A percentile compares a stretch with the other conserved stretches of the same genome.
Conservation (phyloP, 2,888 invertebrate genomes). For the Sarcophaga caerulescens region DNA sequence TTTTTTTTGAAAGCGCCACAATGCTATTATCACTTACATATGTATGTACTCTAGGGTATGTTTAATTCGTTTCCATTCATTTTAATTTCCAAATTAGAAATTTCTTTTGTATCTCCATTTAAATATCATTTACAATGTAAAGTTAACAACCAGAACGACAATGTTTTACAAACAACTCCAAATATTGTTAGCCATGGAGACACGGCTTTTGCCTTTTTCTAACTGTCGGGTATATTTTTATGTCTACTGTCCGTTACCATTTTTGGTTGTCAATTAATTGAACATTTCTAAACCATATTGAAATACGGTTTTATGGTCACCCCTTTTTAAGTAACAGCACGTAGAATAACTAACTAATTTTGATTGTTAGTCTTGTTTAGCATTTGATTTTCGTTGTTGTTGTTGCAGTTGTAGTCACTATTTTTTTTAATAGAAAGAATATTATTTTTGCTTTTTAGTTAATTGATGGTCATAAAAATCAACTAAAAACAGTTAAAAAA, state of each 20-base stretch:
- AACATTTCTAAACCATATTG: slow-evolving; percentile 33
- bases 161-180: neutral
- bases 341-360: neutral
- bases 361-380: neutral
- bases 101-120: no score
- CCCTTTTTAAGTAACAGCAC: slow-evolving; percentile 40
- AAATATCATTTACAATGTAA: no score
- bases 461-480: slow-evolving; percentile 46
- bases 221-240: no score
- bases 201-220: slow-evolving; percentile 14
- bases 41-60: no score
- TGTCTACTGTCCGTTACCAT: slow-evolving; percentile 37
- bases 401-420: neutral
- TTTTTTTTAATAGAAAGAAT: no score
- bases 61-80: no score
- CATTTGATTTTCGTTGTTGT: neutral
- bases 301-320: slow-evolving; percentile 48
- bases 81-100: no score
- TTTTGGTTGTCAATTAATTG: slow-evolving; percentile 59
- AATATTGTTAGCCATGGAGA: neutral
- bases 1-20: no score
- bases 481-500: slow-evolving; percentile 9
- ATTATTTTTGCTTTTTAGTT: slow-evolving; percentile 9
- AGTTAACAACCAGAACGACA: no score
- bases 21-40: no score